These are phyloP conservation scores for Bombus fervidus DNA, from an alignment of 1,140 invertebrate species.

Conservation along the genomic window DNA sequence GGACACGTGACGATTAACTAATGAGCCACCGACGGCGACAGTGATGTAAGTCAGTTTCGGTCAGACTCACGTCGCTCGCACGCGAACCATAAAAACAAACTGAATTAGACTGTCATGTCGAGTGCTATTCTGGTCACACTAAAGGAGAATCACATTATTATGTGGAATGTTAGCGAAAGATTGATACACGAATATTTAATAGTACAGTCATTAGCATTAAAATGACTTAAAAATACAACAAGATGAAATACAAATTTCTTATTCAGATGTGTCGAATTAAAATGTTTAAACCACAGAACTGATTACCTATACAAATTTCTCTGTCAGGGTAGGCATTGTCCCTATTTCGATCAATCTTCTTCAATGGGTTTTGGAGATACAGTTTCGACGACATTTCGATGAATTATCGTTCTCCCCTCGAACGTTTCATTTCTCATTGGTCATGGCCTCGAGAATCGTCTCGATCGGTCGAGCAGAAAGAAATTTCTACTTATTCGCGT, in stretches of 20 bases:
- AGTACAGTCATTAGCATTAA: background rate
- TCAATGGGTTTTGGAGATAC: background rate
- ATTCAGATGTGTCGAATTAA: background rate
- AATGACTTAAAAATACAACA: background rate
- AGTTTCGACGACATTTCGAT: background rate
- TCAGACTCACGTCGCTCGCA: background rate
- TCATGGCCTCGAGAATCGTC: background rate
- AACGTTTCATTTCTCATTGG: background rate
- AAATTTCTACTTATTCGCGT: background rate
- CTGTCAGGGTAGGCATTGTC: background rate
- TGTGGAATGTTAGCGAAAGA: background rate
- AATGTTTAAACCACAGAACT: background rate
- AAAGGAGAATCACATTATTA: background rate
- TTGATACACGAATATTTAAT: background rate
- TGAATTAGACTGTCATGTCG: background rate
- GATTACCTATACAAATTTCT: background rate
- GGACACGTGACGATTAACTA: conserved; percentile 35
- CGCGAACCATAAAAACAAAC: background rate
- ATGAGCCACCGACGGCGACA: conserved; percentile 17
- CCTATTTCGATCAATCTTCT: background rate
- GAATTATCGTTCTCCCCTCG: conserved; percentile 1
- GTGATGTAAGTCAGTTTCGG: conserved; percentile 14
- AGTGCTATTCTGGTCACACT: background rate
- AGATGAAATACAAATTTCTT: background rate
- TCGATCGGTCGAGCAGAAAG: no score